phyloP scores from a whole-genome alignment of 1,140 invertebrate genomes.

The Bombyx mandarina region DNA sequence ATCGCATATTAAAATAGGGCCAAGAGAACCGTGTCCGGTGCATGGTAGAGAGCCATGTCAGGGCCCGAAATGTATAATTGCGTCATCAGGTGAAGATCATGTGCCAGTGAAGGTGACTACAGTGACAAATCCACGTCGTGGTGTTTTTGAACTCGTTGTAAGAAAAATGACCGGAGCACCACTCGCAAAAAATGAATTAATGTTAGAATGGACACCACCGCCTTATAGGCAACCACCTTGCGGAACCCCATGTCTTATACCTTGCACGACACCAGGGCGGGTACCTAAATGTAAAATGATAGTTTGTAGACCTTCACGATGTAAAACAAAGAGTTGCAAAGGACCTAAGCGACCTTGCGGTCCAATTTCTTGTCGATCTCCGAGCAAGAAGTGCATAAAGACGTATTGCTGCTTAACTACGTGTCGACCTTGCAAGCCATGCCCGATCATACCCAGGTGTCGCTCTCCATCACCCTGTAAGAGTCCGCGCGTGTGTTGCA shows the following conservation, averaged over 20 bases:
- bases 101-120: conserved; percentile 44
- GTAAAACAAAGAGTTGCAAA: conserved; percentile 7
- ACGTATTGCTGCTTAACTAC: conserved; percentile 17
- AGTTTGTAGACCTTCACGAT: conserved; percentile 7
- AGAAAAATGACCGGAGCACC: conserved; percentile 50
- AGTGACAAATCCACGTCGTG: conserved; percentile 46
- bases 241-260: conserved; percentile 22
- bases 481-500: conserved; percentile 4
- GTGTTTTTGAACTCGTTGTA: conserved; percentile 60
- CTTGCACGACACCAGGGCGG: conserved; percentile 19
- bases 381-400: conserved; percentile 30
- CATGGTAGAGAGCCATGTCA: conserved; percentile 43
- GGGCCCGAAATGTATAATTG: conserved; percentile 43
- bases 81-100: conserved; percentile 33
- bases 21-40: conserved; percentile 40
- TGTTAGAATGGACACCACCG: conserved; percentile 62
- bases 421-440: conserved; percentile 15
- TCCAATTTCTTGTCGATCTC: conserved; percentile 12
- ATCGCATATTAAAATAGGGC: conserved; percentile 49
- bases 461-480: conserved; percentile 9
- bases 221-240: conserved; percentile 31
- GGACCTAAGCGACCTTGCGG: conserved; percentile 15
- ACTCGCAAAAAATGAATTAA: conserved; percentile 55
- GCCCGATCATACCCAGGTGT: not conserved
- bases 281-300: conserved; percentile 37